phyloP scores from a whole-genome alignment of 2,888 invertebrate species.

The Isoperla grammatica region DNA sequence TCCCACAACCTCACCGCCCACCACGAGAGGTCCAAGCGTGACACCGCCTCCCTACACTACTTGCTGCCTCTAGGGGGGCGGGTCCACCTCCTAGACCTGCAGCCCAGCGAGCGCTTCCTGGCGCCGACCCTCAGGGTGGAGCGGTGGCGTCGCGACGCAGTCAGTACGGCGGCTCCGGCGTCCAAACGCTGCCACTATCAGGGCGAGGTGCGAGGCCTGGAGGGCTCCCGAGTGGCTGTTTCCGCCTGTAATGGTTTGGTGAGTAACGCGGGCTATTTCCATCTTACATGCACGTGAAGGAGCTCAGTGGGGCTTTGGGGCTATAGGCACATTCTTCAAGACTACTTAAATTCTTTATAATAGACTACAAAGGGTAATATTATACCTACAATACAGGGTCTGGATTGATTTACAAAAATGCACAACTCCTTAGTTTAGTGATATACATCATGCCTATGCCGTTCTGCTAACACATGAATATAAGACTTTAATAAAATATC shows the following conservation, averaged over 20 bases:
- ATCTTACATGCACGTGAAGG: neutral
- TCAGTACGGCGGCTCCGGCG: conserved; percentile 36
- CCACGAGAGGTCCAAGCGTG: conserved; percentile 3
- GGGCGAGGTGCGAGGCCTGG: conserved; percentile 65
- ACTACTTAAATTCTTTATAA: too few species aligned
- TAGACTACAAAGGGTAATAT: too few species aligned
- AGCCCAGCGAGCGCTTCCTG: conserved; percentile 60
- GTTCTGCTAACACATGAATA: too few species aligned
- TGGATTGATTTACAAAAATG: too few species aligned
- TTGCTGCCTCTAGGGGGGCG: conserved; percentile 44
- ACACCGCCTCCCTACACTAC: conserved; percentile 49
- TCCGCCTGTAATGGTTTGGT: conserved; percentile 82
- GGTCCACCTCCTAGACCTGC: conserved; percentile 42
- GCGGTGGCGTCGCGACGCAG: conserved; percentile 47
- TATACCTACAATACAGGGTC: too few species aligned
- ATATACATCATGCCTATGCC: too few species aligned
- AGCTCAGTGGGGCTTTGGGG: too few species aligned
- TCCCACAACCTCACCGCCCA: conserved; percentile 42
- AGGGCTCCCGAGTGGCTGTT: conserved; percentile 65
- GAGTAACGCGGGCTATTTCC: conserved; percentile 43
- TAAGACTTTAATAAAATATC: too few species aligned
- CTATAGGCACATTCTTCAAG: too few species aligned
- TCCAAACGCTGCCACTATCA: conserved; percentile 55
- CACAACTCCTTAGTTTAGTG: too few species aligned
- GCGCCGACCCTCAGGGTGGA: conserved; percentile 68